Percentiles rank a stretch among this genome's conserved stretches.
These are phyloP conservation scores for Ormyrus thymus DNA, from an alignment of 2,888 invertebrate species.

Conservation along the genomic window DNA sequence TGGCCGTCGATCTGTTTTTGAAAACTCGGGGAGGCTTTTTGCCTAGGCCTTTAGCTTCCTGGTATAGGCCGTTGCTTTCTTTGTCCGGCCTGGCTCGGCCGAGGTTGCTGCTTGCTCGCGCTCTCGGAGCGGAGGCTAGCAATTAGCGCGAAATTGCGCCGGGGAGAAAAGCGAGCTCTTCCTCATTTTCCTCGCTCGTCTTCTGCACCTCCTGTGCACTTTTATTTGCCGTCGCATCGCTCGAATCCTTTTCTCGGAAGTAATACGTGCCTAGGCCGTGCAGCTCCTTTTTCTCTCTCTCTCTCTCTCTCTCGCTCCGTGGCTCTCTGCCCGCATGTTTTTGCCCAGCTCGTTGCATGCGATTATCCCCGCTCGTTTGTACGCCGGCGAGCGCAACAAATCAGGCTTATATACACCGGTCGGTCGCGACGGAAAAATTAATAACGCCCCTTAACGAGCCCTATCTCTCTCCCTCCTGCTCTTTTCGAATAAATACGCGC, in stretches of 20 bases:
- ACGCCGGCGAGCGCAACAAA: slow-evolving; percentile 2
- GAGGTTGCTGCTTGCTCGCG: no score
- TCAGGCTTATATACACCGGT: slow-evolving; percentile 13
- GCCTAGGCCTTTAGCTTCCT: slow-evolving; percentile 13
- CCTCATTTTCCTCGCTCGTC: slow-evolving; percentile 34
- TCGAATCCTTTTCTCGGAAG: slow-evolving; percentile 42
- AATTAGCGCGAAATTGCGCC: slow-evolving; percentile 52
- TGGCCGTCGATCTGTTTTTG: slow-evolving; percentile 4
- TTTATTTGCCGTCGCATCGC: slow-evolving; percentile 33
- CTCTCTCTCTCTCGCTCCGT: neutral
- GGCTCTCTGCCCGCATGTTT: slow-evolving; percentile 11
- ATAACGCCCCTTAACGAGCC: slow-evolving; percentile 46
- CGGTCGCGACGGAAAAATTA: slow-evolving; percentile 38
- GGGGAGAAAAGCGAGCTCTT: slow-evolving; percentile 25
- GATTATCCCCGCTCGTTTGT: slow-evolving; percentile 29
- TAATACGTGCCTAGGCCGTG: slow-evolving; percentile 13
- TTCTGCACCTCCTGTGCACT: slow-evolving; percentile 1
- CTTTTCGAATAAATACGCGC: neutral
- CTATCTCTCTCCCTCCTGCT: neutral
- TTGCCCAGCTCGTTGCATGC: slow-evolving; percentile 6
- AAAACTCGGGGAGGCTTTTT: slow-evolving; percentile 3
- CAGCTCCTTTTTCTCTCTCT: no score
- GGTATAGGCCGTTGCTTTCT: slow-evolving; percentile 24
- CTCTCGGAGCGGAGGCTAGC: slow-evolving; percentile 40
- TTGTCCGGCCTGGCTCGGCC: neutral